A percentile compares a stretch with the other conserved stretches of the same genome.
phyloP scores from a whole-genome alignment of 2,888 invertebrate species.

The Epiblema foenella region DNA sequence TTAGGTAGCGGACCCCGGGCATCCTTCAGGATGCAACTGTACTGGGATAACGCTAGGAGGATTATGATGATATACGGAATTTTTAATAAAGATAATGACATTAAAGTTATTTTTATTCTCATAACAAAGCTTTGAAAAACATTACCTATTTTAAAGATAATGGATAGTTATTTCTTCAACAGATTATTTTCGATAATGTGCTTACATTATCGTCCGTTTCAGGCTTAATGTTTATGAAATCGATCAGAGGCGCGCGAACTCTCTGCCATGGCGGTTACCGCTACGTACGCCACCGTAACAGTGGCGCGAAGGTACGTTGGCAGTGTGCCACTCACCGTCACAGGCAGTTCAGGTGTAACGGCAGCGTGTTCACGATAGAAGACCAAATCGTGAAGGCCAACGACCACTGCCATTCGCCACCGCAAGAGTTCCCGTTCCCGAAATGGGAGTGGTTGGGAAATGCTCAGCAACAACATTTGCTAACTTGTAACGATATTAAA shows the following conservation, averaged over 20 bases:
- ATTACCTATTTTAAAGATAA: too few species aligned
- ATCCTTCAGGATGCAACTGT: too few species aligned
- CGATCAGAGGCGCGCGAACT: constrained; percentile 51
- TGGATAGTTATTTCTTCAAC: too few species aligned
- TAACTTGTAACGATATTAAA: not conserved
- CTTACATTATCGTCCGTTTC: too few species aligned
- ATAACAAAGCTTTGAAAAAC: too few species aligned
- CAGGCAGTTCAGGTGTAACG: constrained; percentile 54
- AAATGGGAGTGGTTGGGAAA: not conserved
- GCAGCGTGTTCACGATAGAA: constrained; percentile 51
- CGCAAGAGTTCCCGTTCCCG: not conserved
- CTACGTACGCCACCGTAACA: constrained; percentile 51
- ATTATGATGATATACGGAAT: too few species aligned
- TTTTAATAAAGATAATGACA: too few species aligned
- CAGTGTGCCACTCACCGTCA: constrained; percentile 53
- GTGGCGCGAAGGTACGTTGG: constrained; percentile 58
- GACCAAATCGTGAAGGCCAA: constrained; percentile 47
- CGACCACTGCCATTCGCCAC: constrained; percentile 47
- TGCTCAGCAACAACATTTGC: not conserved
- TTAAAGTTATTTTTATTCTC: too few species aligned
- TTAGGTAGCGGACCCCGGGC: too few species aligned
- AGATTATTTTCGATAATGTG: too few species aligned
- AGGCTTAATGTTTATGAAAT: constrained; percentile 49
- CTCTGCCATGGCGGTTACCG: constrained; percentile 53
- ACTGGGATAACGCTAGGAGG: too few species aligned